Percentiles rank a stretch among this genome's conserved stretches.
phyloP scores from a whole-genome alignment of 2,888 invertebrate genomes.

The Boloria selene region DNA sequence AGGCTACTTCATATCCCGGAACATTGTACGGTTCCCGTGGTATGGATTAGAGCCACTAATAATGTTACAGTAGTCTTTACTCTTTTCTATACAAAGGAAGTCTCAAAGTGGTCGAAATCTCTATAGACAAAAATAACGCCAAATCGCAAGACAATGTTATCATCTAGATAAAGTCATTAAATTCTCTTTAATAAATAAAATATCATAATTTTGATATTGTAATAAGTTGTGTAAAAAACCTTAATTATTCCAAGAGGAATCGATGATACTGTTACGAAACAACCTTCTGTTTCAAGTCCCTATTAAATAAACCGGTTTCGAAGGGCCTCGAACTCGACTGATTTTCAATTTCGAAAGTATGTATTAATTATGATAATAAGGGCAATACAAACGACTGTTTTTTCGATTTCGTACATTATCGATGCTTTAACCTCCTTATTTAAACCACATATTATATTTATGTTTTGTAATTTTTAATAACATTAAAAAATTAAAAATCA shows the following conservation, averaged over 20 bases:
- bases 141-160: too few relatives aligned
- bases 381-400: neutral
- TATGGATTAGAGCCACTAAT: too few relatives aligned
- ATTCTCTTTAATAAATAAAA: too few relatives aligned
- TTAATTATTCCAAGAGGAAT: slow-evolving; percentile 4
- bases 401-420: neutral
- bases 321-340: neutral
- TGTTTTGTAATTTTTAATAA: neutral
- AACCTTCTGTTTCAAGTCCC: neutral
- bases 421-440: neutral
- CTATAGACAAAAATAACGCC: too few relatives aligned
- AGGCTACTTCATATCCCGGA: too few relatives aligned
- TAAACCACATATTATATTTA: neutral
- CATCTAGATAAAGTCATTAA: too few relatives aligned
- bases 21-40: too few relatives aligned
- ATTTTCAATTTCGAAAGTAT: slow-evolving; percentile 8
- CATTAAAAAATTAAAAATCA: too few relatives aligned
- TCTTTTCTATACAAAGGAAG: too few relatives aligned
- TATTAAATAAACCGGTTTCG: slow-evolving; percentile 11
- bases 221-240: neutral
- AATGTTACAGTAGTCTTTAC: too few relatives aligned
- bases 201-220: too few relatives aligned
- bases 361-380: slow-evolving; percentile 5
- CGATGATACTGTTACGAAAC: slow-evolving; percentile 4
- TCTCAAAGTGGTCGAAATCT: too few relatives aligned